Conservation (phyloP, 2,888 invertebrate genomes). For the Metopia argyrocephala region DNA sequence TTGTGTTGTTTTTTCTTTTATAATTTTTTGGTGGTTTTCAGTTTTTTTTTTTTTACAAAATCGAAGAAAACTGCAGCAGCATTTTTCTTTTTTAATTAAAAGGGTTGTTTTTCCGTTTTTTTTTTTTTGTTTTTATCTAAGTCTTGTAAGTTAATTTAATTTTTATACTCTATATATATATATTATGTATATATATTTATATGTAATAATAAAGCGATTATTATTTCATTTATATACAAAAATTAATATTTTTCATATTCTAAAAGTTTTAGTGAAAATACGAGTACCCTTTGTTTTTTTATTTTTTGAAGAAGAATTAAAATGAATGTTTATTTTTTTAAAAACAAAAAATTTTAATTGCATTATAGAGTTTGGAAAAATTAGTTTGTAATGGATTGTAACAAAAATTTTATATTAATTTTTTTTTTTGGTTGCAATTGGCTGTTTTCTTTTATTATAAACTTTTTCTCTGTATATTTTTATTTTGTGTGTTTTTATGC, state of each 20-base stretch:
- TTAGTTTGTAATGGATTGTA: not conserved
- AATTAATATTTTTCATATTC: not conserved
- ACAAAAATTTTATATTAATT: constrained; percentile 23
- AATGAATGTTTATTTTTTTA: not conserved
- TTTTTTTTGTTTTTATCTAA: constrained; percentile 42
- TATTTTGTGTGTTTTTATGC: constrained; percentile 43
- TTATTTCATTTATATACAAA: constrained; percentile 12
- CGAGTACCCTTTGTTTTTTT: not conserved
- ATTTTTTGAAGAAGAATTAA: not conserved
- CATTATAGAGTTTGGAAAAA: not conserved
- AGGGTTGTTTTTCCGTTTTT: not conserved
- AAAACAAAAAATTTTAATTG: not conserved
- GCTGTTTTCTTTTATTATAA: constrained; percentile 38
- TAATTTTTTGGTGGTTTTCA: constrained; percentile 2
- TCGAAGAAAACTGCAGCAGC: constrained; percentile 54
- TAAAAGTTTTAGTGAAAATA: not conserved
- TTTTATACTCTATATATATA: not conserved
- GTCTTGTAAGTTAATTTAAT: constrained; percentile 6
- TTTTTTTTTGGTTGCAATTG: constrained; percentile 50
- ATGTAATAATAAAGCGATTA: constrained; percentile 25
- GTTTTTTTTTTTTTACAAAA: not conserved
- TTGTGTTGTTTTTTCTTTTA: no score
- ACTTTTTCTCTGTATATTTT: constrained; percentile 54
- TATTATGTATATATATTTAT: no score
- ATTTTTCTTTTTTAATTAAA: constrained; percentile 17